Evolutionary conservation across 2,888 invertebrate genomes (phyloP).

Genomic region (Luperina testacea): DNA sequence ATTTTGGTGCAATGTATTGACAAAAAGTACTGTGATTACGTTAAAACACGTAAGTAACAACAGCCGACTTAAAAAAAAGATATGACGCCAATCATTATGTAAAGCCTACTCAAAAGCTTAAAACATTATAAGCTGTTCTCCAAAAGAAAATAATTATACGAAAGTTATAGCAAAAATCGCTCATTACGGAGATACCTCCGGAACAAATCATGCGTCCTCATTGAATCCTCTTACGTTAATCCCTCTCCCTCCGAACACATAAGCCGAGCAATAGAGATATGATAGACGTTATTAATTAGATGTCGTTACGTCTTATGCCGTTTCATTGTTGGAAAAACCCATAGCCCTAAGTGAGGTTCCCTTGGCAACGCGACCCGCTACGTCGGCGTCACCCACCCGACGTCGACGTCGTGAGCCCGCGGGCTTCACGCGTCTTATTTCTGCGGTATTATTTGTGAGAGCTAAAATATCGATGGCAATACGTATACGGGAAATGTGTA

Average conservation of each 20-base stretch:
- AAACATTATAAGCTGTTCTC: constrained; percentile 29
- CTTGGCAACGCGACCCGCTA: constrained; percentile 67
- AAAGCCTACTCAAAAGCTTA: constrained; percentile 21
- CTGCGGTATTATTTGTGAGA: constrained; percentile 16
- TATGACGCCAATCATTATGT: not conserved
- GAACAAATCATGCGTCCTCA: constrained; percentile 86
- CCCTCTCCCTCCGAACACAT: constrained; percentile 76
- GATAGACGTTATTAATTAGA: constrained; percentile 90
- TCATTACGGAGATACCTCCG: constrained; percentile 79
- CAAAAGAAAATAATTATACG: constrained; percentile 68
- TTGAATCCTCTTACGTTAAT: constrained; percentile 88
- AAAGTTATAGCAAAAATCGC: constrained; percentile 78
- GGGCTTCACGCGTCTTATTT: constrained; percentile 31
- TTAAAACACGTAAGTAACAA: not conserved
- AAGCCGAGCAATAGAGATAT: constrained; percentile 88
- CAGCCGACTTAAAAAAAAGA: not conserved
- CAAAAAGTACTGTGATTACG: not conserved
- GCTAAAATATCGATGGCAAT: constrained; percentile 17
- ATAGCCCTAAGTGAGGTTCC: constrained; percentile 77
- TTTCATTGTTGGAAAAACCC: constrained; percentile 87
- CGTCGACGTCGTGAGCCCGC: constrained; percentile 13
- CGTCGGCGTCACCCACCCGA: constrained; percentile 16
- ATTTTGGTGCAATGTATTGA: not conserved
- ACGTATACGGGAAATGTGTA: constrained; percentile 6
- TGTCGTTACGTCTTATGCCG: constrained; percentile 88